Conservation (phyloP, 2,113 vertebrate genomes). For the Probosciger aterrimus region DNA sequence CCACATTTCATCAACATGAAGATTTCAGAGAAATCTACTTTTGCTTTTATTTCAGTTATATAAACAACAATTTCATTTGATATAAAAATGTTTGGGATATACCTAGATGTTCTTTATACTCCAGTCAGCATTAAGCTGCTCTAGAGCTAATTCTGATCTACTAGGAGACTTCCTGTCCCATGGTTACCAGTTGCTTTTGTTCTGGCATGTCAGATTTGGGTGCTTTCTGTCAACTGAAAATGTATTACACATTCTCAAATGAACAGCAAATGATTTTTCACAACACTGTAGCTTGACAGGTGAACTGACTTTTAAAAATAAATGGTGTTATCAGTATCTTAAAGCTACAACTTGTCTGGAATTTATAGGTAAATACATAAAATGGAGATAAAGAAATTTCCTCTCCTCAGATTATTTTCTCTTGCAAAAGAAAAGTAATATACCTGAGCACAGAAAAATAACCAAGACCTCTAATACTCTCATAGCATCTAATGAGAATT, state of each 20-base stretch:
- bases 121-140: background rate
- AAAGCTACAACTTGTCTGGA: background rate
- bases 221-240: background rate
- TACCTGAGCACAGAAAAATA: background rate
- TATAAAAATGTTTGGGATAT: background rate
- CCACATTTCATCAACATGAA: background rate
- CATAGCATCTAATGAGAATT: background rate
- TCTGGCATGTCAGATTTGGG: background rate
- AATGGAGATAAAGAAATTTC: background rate
- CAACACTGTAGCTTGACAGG: background rate
- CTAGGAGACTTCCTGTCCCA: background rate
- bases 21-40: background rate
- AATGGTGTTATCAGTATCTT: background rate
- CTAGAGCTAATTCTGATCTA: background rate
- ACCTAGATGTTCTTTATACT: background rate
- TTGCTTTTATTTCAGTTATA: background rate
- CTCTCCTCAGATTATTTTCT: background rate
- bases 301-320: background rate
- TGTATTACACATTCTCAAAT: background rate
- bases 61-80: background rate
- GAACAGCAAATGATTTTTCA: background rate
- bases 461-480: background rate
- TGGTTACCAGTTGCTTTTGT: background rate
- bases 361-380: background rate
- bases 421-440: background rate